Conservation (phyloP, 1,140 invertebrate genomes). For the Lordiphosa clarofinis region DNA sequence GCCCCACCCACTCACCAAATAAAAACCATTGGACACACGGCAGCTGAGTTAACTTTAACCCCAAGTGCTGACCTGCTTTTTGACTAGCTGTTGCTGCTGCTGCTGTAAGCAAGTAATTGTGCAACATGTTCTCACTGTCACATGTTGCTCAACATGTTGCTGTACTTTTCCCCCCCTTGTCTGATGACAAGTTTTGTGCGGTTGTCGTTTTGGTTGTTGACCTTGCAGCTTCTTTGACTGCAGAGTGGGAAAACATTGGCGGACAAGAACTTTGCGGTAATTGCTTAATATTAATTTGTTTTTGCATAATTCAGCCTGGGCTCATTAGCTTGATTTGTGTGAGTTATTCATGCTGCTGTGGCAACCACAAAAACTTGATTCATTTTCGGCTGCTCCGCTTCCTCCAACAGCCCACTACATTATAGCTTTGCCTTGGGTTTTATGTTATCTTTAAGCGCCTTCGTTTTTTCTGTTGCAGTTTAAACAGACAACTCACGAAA, state of each 20-base stretch:
- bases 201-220: slow-evolving; percentile 39
- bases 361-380: slow-evolving; percentile 21
- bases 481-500: slow-evolving; percentile 21
- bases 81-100: slow-evolving; percentile 5
- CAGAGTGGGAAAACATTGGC: slow-evolving; percentile 47
- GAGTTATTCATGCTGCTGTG: slow-evolving; percentile 11
- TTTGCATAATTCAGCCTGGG: slow-evolving; percentile 22
- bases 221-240: slow-evolving; percentile 56
- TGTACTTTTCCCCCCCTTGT: slow-evolving; percentile 9
- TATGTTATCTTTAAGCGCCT: neutral
- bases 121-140: slow-evolving; percentile 42
- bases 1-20: no score
- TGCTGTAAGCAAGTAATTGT: slow-evolving; percentile 24
- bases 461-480: slow-evolving; percentile 25
- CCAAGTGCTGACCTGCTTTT: slow-evolving; percentile 46
- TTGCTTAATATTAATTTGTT: slow-evolving; percentile 49
- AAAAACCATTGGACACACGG: neutral
- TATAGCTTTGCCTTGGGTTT: slow-evolving; percentile 27
- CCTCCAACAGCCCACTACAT: slow-evolving; percentile 33
- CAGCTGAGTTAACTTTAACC: slow-evolving; percentile 46
- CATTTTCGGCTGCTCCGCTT: slow-evolving; percentile 22
- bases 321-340: slow-evolving; percentile 56
- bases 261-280: slow-evolving; percentile 50
- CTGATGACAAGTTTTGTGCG: slow-evolving; percentile 46
- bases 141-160: slow-evolving; percentile 34